Evolutionary conservation across 1,140 invertebrate species (phyloP).

Genomic region (Drosophila cardini): DNA sequence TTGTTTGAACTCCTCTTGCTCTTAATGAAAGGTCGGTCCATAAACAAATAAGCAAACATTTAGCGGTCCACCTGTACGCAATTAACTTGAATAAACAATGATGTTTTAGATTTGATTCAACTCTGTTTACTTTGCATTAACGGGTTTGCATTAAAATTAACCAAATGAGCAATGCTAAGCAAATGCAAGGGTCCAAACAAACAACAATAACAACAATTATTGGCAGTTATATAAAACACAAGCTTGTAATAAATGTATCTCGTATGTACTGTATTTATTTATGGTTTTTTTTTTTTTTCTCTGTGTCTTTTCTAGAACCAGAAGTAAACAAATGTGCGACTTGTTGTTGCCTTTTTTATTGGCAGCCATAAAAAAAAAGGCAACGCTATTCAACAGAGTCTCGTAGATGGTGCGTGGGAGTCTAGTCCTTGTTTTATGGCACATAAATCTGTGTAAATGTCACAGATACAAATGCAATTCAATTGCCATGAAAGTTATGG

Average conservation of each 20-base stretch:
- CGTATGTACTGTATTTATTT: background rate
- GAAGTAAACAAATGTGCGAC: slow-evolving; percentile 40
- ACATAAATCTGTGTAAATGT: slow-evolving; percentile 71
- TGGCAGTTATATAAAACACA: slow-evolving; percentile 18
- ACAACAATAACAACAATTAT: slow-evolving; percentile 19
- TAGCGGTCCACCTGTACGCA: slow-evolving; percentile 37
- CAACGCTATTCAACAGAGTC: slow-evolving; percentile 13
- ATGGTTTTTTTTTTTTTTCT: no score
- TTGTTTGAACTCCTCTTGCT: background rate
- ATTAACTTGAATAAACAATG: slow-evolving; percentile 69
- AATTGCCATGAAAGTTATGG: slow-evolving; percentile 55
- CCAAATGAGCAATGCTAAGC: slow-evolving; percentile 41
- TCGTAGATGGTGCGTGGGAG: slow-evolving; percentile 1
- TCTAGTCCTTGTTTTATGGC: slow-evolving; percentile 70
- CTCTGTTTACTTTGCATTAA: slow-evolving; percentile 76
- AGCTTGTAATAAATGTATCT: slow-evolving; percentile 10
- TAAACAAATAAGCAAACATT: slow-evolving; percentile 64
- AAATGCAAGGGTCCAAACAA: background rate
- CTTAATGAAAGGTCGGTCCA: slow-evolving; percentile 59
- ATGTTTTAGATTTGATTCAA: slow-evolving; percentile 34
- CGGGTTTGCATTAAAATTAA: slow-evolving; percentile 54
- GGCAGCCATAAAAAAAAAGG: slow-evolving; percentile 58
- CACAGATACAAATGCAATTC: slow-evolving; percentile 48
- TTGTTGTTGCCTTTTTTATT: slow-evolving; percentile 56
- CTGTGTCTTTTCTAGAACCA: background rate